Percentiles rank a stretch among this genome's conserved stretches.
Evolutionary conservation across 2,797 vertebrate genomes (phyloP).

Genomic region (Eulemur albifrons): DNA sequence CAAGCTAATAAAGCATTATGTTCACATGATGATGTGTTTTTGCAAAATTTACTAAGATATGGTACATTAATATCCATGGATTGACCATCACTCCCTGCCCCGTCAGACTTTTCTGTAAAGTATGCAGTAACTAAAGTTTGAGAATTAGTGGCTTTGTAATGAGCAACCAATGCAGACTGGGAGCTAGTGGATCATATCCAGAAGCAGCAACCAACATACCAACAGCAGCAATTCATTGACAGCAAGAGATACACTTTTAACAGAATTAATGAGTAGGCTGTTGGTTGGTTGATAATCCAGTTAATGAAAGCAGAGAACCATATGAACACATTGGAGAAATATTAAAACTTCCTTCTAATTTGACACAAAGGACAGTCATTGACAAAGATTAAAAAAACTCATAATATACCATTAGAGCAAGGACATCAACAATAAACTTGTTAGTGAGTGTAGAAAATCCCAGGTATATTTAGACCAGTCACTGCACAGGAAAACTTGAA

Average conservation of each 20-base stretch:
- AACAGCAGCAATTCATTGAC: not conserved
- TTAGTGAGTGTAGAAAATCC: not conserved
- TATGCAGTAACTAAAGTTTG: not conserved
- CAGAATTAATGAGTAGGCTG: not conserved
- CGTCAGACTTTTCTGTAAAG: not conserved
- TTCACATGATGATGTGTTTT: not conserved
- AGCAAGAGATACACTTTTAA: not conserved
- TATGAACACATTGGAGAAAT: not conserved
- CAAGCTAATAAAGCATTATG: not conserved
- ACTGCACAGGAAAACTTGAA: not conserved
- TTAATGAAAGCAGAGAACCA: not conserved
- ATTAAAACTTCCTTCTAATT: not conserved
- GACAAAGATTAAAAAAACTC: not conserved
- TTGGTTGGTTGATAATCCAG: not conserved
- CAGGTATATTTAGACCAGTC: not conserved
- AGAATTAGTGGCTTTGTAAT: not conserved
- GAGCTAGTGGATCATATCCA: not conserved
- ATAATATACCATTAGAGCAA: not conserved
- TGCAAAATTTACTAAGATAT: not conserved
- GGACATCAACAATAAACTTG: not conserved
- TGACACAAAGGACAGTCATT: not conserved
- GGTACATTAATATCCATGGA: not conserved
- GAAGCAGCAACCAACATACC: not conserved
- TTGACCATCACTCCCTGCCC: not conserved
- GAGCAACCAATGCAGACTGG: not conserved